Evolutionary conservation across 1,140 invertebrate species (phyloP).

Genomic region (Nixonia krombeini): DNA sequence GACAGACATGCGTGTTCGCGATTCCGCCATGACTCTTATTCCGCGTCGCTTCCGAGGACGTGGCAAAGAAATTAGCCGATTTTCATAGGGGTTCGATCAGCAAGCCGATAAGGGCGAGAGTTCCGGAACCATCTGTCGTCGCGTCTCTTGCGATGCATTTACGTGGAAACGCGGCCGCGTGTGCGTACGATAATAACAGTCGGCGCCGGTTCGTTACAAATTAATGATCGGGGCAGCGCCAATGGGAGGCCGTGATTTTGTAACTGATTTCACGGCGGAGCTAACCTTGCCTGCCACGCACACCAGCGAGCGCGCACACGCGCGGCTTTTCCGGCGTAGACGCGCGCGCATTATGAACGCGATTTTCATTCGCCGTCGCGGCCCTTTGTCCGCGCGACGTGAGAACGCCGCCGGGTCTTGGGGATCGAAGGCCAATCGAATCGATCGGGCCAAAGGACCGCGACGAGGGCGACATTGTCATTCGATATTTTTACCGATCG

Average conservation of each 20-base stretch:
- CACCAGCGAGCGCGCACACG: background rate
- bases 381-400: constrained; percentile 64
- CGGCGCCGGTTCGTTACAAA: constrained; percentile 65
- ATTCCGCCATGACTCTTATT: too few relatives aligned
- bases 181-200: constrained; percentile 62
- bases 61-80: too few relatives aligned
- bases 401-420: constrained; percentile 57
- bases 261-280: constrained; percentile 64
- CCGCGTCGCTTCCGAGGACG: too few relatives aligned
- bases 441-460: constrained; percentile 43
- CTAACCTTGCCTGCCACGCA: constrained; percentile 35
- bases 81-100: too few relatives aligned
- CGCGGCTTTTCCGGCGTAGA: constrained; percentile 19
- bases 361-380: constrained; percentile 59
- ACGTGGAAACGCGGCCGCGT: constrained; percentile 36
- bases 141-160: constrained; percentile 17
- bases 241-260: constrained; percentile 61
- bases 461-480: constrained; percentile 34
- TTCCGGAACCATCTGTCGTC: constrained; percentile 5
- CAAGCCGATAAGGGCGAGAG: constrained; percentile 21
- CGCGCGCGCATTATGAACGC: constrained; percentile 30
- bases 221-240: constrained; percentile 60
- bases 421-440: constrained; percentile 56
- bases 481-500: constrained; percentile 51
- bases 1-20: too few relatives aligned